Conservation (phyloP, 1,140 invertebrate genomes). For the Leptopilina clavipes region DNA sequence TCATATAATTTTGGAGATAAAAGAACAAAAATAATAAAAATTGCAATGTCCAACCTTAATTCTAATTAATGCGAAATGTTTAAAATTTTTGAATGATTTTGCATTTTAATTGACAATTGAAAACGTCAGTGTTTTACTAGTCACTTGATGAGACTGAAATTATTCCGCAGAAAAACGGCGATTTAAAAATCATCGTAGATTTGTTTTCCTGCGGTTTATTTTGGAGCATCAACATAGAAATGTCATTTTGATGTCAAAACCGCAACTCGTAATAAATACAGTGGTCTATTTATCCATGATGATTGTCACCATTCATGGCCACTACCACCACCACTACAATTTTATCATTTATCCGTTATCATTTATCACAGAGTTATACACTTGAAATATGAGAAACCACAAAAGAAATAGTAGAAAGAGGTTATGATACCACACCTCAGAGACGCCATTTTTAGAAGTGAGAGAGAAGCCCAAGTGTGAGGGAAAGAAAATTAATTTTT, state of each 20-base stretch:
- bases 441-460: slow-evolving; percentile 4
- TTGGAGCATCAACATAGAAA: background rate
- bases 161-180: background rate
- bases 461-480: background rate
- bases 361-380: slow-evolving; percentile 1
- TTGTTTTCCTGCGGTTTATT: slow-evolving; percentile 32
- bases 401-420: background rate
- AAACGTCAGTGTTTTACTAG: background rate
- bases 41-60: background rate
- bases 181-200: slow-evolving; percentile 4
- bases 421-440: slow-evolving; percentile 11
- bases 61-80: background rate
- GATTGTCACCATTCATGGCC: slow-evolving; percentile 16
- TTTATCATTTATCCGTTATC: background rate
- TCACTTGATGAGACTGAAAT: background rate
- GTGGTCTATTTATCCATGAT: background rate
- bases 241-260: slow-evolving; percentile 3
- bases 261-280: background rate
- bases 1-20: no score
- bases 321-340: background rate
- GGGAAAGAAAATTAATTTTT: background rate
- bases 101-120: background rate
- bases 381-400: slow-evolving; percentile 3
- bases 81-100: background rate
- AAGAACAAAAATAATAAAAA: background rate